Conservation (phyloP, 2,797 vertebrate genomes). For the Sebastes matsubarae region DNA sequence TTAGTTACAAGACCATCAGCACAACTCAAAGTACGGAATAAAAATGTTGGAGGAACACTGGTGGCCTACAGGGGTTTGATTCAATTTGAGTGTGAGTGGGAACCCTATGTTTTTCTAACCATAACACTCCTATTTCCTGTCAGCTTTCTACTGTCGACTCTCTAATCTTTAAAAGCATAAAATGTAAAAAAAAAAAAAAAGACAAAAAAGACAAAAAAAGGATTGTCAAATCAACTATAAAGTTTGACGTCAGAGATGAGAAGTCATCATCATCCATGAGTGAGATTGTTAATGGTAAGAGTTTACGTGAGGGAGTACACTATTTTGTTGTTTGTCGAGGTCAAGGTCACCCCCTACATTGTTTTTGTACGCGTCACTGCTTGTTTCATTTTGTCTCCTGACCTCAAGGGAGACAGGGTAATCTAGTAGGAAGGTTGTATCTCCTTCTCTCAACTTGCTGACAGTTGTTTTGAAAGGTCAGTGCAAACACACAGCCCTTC, state of each 20-base stretch:
- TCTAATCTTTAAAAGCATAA: not conserved
- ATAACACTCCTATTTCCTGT: not conserved
- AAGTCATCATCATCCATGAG: not conserved
- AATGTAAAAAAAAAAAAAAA: not conserved
- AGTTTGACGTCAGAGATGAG: not conserved
- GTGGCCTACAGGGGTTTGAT: not conserved
- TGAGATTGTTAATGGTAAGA: not conserved
- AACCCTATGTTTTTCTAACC: not conserved
- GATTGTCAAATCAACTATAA: not conserved
- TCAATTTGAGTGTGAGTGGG: not conserved
- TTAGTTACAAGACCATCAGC: not conserved
- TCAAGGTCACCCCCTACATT: not conserved
- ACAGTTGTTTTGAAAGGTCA: constrained; percentile 6
- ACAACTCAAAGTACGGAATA: not conserved
- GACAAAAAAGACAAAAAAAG: not conserved
- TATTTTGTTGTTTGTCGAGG: not conserved
- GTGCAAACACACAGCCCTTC: not conserved
- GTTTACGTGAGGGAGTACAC: not conserved
- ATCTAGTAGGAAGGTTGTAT: not conserved
- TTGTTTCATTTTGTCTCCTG: not conserved
- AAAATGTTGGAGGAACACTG: not conserved
- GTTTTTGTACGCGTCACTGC: not conserved
- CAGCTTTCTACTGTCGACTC: not conserved
- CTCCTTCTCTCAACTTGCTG: not conserved
- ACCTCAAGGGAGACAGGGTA: not conserved